phyloP scores from a whole-genome alignment of 1,140 invertebrate genomes.

The Drosophila kikkawai region DNA sequence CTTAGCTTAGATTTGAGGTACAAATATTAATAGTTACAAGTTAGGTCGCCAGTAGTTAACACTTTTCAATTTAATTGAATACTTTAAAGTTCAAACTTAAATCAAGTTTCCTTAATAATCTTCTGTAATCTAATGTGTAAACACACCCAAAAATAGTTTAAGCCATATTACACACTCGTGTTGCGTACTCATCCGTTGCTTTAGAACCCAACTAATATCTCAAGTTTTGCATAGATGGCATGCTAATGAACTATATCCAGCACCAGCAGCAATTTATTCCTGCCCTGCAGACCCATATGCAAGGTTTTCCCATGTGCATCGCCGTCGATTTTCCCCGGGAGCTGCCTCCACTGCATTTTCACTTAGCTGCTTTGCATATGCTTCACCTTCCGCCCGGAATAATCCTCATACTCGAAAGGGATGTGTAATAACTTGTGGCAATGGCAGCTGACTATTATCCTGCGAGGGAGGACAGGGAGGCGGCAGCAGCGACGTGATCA shows the following conservation, averaged over 20 bases:
- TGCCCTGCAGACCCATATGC: slow-evolving; percentile 32
- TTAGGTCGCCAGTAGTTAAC: no score
- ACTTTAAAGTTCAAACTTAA: background rate
- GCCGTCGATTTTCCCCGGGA: slow-evolving; percentile 2
- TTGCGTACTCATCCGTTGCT: slow-evolving; percentile 28
- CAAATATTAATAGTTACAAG: no score
- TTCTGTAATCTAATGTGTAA: background rate
- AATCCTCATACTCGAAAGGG: slow-evolving; percentile 27
- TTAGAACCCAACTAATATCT: slow-evolving; percentile 38
- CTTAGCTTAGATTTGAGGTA: no score
- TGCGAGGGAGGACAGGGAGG: slow-evolving; percentile 3
- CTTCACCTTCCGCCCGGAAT: slow-evolving; percentile 34
- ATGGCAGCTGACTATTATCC: slow-evolving; percentile 68
- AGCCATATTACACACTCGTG: slow-evolving; percentile 13
- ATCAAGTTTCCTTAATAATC: background rate
- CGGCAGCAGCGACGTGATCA: slow-evolving; percentile 66
- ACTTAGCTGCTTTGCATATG: slow-evolving; percentile 61
- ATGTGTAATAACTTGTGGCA: slow-evolving; percentile 63
- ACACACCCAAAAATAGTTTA: slow-evolving; percentile 21
- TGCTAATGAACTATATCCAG: slow-evolving; percentile 60
- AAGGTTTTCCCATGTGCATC: slow-evolving; percentile 18
- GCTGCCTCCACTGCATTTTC: slow-evolving; percentile 41
- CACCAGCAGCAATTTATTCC: slow-evolving; percentile 55
- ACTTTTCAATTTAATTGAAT: background rate
- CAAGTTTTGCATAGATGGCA: slow-evolving; percentile 45